phyloP scores from a whole-genome alignment of 2,797 vertebrate species.

The Chloroceryle inda region DNA sequence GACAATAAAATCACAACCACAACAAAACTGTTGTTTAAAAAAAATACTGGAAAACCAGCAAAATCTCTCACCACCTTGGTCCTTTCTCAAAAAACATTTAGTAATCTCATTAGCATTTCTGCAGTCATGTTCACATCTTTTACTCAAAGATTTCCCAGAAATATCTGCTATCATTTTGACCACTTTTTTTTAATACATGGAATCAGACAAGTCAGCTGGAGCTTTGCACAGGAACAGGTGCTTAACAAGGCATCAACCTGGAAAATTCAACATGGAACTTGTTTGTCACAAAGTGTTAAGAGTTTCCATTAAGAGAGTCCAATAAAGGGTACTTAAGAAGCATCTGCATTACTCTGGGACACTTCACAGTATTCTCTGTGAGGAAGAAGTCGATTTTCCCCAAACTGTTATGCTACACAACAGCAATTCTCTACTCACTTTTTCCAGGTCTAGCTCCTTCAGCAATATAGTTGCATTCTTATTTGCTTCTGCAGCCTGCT shows the following conservation, averaged over 20 bases:
- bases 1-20: not conserved
- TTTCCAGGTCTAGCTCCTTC: slow-evolving; percentile 97
- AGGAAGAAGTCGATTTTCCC: not conserved
- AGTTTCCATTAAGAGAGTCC: not conserved
- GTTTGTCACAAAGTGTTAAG: not conserved
- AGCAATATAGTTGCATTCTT: slow-evolving; percentile 98
- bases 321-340: not conserved
- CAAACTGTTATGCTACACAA: accelerated
- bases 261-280: not conserved
- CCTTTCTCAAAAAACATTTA: not conserved
- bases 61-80: not conserved
- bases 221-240: not conserved
- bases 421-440: slow-evolving; percentile 81
- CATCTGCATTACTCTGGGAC: not conserved
- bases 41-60: not conserved
- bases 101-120: not conserved
- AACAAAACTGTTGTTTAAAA: not conserved
- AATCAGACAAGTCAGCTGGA: not conserved
- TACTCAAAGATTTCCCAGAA: not conserved
- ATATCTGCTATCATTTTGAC: not conserved
- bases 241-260: not conserved
- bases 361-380: not conserved
- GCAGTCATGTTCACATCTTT: not conserved
- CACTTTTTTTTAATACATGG: not conserved
- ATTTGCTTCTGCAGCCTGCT: slow-evolving; percentile 98